Conservation (phyloP, 2,888 invertebrate genomes). For the Platycnemis pennipes region DNA sequence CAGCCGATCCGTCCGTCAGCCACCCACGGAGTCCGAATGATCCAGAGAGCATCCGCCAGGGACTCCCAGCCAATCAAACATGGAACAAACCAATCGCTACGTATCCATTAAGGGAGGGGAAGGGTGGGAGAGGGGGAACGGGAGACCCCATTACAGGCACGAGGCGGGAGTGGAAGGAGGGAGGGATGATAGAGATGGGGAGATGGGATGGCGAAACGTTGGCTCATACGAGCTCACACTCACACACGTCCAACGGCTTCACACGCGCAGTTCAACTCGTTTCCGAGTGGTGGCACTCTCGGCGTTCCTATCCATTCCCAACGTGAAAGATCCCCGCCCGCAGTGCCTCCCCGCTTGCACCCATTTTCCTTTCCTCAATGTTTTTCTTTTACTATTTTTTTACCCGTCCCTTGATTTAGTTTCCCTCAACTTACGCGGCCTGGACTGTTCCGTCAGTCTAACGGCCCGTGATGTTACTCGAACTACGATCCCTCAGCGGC, state of each 20-base stretch:
- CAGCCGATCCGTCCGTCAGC: not conserved
- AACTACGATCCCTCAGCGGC: conserved; percentile 3
- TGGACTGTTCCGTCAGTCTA: conserved; percentile 1
- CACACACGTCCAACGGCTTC: not conserved
- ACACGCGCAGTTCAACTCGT: not conserved
- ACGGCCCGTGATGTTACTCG: not conserved
- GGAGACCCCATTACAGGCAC: not conserved
- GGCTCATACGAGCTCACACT: not conserved
- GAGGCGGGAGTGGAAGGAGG: not conserved
- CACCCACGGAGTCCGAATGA: not conserved
- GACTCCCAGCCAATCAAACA: conserved; percentile 24
- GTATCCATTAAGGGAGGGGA: not conserved
- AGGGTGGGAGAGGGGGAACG: not conserved
- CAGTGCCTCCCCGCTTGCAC: not conserved
- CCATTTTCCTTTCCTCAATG: not conserved
- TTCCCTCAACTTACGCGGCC: conserved; percentile 18
- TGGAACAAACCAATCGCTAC: conserved; percentile 28
- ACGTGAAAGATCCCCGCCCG: not conserved
- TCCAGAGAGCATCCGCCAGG: not conserved
- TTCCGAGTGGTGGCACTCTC: conserved; percentile 16
- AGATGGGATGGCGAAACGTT: not conserved
- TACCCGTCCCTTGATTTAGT: not conserved
- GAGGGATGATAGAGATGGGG: not conserved
- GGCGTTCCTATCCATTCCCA: conserved; percentile 14
- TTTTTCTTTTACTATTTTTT: not conserved